phyloP scores from a whole-genome alignment of 2,888 invertebrate species.

The Andrena marginata region DNA sequence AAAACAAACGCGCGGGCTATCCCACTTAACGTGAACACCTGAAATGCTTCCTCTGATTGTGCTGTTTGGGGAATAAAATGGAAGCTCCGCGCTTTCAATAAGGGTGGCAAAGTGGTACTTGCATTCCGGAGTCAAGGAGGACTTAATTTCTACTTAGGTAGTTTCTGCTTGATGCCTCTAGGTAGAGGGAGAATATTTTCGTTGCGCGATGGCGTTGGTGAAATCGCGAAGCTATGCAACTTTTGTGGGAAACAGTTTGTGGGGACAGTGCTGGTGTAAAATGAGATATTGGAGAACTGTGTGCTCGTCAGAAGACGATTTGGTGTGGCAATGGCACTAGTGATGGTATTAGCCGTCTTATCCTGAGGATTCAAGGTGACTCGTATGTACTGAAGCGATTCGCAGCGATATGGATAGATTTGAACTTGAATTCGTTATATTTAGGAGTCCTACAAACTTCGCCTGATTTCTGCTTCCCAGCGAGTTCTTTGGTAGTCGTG shows the following conservation, averaged over 20 bases:
- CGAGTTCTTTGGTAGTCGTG: neutral
- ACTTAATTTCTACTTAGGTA: too few relatives aligned
- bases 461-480: neutral
- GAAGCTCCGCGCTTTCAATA: too few relatives aligned
- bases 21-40: neutral
- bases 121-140: too few relatives aligned
- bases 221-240: too few relatives aligned
- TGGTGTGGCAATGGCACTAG: constrained; percentile 1
- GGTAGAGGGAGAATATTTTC: too few relatives aligned
- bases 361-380: constrained; percentile 19
- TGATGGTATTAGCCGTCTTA: neutral
- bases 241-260: too few relatives aligned
- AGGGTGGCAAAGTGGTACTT: too few relatives aligned
- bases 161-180: too few relatives aligned
- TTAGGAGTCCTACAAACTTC: neutral
- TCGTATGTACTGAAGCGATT: constrained; percentile 6
- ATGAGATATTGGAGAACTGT: neutral
- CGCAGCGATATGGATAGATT: neutral
- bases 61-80: neutral
- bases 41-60: too few relatives aligned
- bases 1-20: neutral
- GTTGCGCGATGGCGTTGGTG: too few relatives aligned
- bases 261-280: neutral
- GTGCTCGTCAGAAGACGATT: neutral
- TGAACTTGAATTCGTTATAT: neutral